Evolutionary conservation across 2,797 vertebrate species (phyloP), one percentile per base, ranked within the genome.

Genomic region (Miichthys miiuy): DNA sequence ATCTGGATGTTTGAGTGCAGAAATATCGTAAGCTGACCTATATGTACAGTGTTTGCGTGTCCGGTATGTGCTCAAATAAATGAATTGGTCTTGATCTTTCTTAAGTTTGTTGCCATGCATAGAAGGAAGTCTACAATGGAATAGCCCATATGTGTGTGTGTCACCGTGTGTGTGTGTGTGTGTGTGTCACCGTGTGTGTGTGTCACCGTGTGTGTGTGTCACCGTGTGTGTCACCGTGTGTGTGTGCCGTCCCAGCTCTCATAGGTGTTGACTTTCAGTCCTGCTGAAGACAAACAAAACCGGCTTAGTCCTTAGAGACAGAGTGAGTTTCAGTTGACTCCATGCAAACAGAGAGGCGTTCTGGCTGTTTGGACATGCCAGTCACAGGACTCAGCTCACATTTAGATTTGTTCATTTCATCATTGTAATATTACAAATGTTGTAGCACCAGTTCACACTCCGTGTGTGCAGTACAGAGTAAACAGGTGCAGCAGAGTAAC

Each of bases 191-290:
- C 25, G 30, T 34, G 30, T 7, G 30, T 30, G 30, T 30, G 30
- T 30, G 30, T 30, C 3, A 4, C 2, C 4, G 30, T 30, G 30
- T 30, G 5, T 30, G 30, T 30, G 30, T 30, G 30, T 30, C n/a
- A n/a, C n/a, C n/a, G 27, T 30, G 27, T 30, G 27, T 68, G 25
- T 25, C 1, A 18, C 58, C 12, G 1, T 73, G 34, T 41, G 18
- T 51, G 71, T 48, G 4, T 52, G 55, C 17, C 20, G 48, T 60
- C 68, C 65, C 50, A 51, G 58, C 76, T 72, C 47, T 25, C 61
- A 56, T 30, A 57, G 68, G 77, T 83, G 74, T 87, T 82, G 67
- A 84, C 77, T 88, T 89, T 66, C 66, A 88, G 66, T 50, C 58
- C 62, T 61, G 62, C 64, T 66, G 50, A 57, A 68, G 72, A 65